Evolutionary conservation across 2,888 invertebrate genomes (phyloP).

Genomic region (Pediacus dermestoides): DNA sequence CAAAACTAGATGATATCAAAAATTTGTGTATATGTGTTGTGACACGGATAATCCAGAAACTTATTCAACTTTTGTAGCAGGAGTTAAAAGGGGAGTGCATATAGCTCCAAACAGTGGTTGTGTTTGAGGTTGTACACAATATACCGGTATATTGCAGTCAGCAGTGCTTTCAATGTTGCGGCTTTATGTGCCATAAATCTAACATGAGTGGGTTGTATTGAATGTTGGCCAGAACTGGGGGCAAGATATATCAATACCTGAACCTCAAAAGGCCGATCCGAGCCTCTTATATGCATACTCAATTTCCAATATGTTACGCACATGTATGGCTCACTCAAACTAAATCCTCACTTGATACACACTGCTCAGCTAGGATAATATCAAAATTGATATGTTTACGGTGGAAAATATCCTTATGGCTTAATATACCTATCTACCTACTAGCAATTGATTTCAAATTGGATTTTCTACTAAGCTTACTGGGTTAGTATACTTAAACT

Average conservation of each 20-base stretch:
- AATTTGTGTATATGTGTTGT: neutral
- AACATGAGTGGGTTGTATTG: slow-evolving; percentile 36
- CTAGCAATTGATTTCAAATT: too few relatives aligned
- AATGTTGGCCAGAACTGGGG: slow-evolving; percentile 30
- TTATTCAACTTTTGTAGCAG: neutral
- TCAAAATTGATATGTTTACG: too few relatives aligned
- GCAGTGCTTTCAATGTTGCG: slow-evolving; percentile 34
- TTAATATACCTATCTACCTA: too few relatives aligned
- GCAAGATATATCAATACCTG: slow-evolving; percentile 31
- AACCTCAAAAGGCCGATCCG: slow-evolving; percentile 23
- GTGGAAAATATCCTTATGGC: too few relatives aligned
- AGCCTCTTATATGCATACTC: slow-evolving; percentile 33
- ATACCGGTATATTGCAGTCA: slow-evolving; percentile 16
- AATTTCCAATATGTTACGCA: slow-evolving; percentile 24
- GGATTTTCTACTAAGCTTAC: too few relatives aligned
- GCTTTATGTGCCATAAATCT: slow-evolving; percentile 40
- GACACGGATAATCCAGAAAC: neutral
- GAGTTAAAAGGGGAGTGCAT: neutral
- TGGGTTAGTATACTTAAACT: too few relatives aligned
- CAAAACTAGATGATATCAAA: too few relatives aligned
- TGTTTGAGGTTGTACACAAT: slow-evolving; percentile 14
- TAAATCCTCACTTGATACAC: too few relatives aligned
- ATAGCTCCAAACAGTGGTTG: slow-evolving; percentile 2
- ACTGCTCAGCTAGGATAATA: too few relatives aligned
- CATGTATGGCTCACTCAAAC: too few relatives aligned